Evolutionary conservation across 2,888 invertebrate species (phyloP).

Genomic region (Linnaemya vulpina): DNA sequence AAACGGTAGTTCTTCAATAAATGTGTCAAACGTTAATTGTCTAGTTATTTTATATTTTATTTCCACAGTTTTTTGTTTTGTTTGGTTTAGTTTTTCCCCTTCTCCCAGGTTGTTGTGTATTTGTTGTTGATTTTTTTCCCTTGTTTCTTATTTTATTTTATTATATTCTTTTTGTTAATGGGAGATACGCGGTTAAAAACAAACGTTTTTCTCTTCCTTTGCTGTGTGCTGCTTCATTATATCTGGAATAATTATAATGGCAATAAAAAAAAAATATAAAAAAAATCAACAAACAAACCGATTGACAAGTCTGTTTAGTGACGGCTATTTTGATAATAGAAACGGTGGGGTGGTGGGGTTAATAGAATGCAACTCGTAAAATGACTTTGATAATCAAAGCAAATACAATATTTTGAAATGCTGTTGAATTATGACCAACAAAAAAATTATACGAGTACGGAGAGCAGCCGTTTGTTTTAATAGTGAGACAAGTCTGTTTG

Average conservation of each 20-base stretch:
- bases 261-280: conserved; percentile 4
- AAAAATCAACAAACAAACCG: conserved; percentile 27
- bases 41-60: conserved; percentile 51
- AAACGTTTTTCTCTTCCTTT: conserved; percentile 51
- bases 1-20: conserved; percentile 74
- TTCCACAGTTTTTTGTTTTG: not conserved
- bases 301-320: not conserved
- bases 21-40: conserved; percentile 70
- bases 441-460: not conserved
- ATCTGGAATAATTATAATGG: conserved; percentile 20
- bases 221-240: conserved; percentile 36
- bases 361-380: conserved; percentile 22
- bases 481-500: not conserved
- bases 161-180: not conserved
- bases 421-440: conserved; percentile 37
- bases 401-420: conserved; percentile 28
- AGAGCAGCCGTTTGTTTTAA: not conserved
- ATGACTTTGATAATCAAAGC: conserved; percentile 46
- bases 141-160: conserved; percentile 6
- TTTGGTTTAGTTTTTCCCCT: not conserved
- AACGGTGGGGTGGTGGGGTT: not conserved
- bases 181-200: conserved; percentile 57
- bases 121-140: not conserved
- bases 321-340: not conserved
- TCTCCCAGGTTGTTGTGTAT: not conserved